Conservation (phyloP, 2,113 vertebrate genomes). For the Trematocara nigrifrons region DNA sequence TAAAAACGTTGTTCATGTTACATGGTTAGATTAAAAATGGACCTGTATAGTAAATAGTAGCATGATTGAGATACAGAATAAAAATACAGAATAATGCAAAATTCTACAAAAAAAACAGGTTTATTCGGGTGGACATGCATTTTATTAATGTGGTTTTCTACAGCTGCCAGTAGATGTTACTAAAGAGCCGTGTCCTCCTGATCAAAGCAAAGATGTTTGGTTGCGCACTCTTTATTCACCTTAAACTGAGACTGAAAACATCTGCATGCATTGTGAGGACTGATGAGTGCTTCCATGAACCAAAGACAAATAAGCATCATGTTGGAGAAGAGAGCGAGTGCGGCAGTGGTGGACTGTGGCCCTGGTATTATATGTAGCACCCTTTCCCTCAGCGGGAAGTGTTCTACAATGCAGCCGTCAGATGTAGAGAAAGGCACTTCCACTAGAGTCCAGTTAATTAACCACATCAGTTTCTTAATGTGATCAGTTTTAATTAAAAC, state of each 20-base stretch:
- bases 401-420: constrained; percentile 81
- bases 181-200: background rate
- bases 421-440: constrained; percentile 82
- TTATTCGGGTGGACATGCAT: background rate
- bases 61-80: background rate
- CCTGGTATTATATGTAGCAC: background rate
- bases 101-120: background rate
- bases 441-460: constrained; percentile 96
- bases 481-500: constrained; percentile 99
- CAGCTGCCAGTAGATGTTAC: background rate
- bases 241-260: constrained; percentile 1
- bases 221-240: background rate
- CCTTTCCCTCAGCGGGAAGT: constrained; percentile 59
- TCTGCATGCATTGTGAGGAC: background rate
- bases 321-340: background rate
- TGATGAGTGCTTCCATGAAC: background rate
- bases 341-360: background rate
- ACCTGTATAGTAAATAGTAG: background rate
- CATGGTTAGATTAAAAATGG: background rate
- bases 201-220: background rate
- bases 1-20: background rate
- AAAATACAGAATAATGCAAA: background rate
- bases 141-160: background rate
- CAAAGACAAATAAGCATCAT: background rate
- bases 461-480: constrained; percentile 98